Percentiles rank a stretch among this genome's conserved stretches.
Evolutionary conservation across 2,113 vertebrate species (phyloP).

Genomic region (Mormyrus lacerda): DNA sequence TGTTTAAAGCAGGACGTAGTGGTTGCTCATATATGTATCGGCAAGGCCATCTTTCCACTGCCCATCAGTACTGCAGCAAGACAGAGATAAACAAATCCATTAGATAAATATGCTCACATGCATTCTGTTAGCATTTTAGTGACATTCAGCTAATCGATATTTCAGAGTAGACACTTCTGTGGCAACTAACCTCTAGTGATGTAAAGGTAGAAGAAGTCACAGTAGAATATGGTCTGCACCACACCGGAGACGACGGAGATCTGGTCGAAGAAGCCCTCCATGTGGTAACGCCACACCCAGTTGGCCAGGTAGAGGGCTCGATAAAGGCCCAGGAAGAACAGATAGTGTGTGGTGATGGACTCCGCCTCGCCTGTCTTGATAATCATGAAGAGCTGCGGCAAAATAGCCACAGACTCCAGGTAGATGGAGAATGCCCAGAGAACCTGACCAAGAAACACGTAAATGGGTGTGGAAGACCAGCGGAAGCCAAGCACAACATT

Average conservation of each 20-base stretch:
- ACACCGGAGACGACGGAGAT: slow-evolving; percentile 90
- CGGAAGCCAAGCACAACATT: not conserved
- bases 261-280: slow-evolving; percentile 85
- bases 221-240: slow-evolving; percentile 97
- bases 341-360: slow-evolving; percentile 93
- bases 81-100: not conserved
- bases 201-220: slow-evolving; percentile 97
- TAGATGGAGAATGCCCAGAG: slow-evolving; percentile 98
- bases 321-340: slow-evolving; percentile 93
- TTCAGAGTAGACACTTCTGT: not conserved
- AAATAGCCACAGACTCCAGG: slow-evolving; percentile 89
- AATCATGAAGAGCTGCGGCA: slow-evolving; percentile 98
- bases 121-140: not conserved
- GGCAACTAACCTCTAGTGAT: slow-evolving; percentile 78
- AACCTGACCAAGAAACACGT: slow-evolving; percentile 57
- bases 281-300: slow-evolving; percentile 94
- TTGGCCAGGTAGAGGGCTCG: slow-evolving; percentile 87
- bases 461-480: not conserved
- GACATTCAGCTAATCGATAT: not conserved
- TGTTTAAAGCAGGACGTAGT: not conserved
- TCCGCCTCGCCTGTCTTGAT: slow-evolving; percentile 92
- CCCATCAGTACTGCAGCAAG: slow-evolving; percentile 53
- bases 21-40: slow-evolving; percentile 57
- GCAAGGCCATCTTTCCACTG: slow-evolving; percentile 59
- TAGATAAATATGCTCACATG: not conserved